phyloP scores from a whole-genome alignment of 2,797 vertebrate species.

The Clarias platycephalus region DNA sequence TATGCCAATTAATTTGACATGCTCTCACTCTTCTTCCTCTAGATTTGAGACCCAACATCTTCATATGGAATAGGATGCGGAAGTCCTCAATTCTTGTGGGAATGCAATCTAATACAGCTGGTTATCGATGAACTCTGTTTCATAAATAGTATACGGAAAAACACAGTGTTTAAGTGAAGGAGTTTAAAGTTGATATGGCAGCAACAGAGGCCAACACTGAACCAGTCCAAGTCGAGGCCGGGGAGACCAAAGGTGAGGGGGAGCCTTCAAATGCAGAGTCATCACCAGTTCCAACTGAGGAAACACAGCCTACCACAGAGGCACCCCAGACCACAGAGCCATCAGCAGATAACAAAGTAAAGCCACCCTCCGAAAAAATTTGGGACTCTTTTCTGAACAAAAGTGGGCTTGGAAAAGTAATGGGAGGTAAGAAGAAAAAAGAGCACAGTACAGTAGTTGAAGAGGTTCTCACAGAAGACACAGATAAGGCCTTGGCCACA shows the following conservation, averaged over 20 bases:
- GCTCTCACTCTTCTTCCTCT: conserved; percentile 37
- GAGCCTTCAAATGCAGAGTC: conserved; percentile 62
- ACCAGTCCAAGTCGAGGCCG: conserved; percentile 67
- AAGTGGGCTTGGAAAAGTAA: conserved; percentile 80
- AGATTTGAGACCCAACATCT: conserved; percentile 52
- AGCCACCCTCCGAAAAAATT: conserved; percentile 67
- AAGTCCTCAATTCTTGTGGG: conserved; percentile 64
- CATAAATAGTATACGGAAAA: conserved; percentile 62
- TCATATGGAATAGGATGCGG: conserved; percentile 73
- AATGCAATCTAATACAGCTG: conserved; percentile 57
- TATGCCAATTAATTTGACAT: conserved; percentile 35
- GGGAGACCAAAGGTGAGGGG: conserved; percentile 67
- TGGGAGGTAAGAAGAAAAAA: conserved; percentile 77
- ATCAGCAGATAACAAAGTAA: conserved; percentile 65
- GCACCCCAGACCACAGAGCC: conserved; percentile 51
- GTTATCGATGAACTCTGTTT: conserved; percentile 74
- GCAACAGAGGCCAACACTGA: conserved; percentile 70
- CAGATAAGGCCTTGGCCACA: conserved; percentile 49
- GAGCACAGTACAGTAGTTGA: conserved; percentile 60
- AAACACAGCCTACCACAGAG: conserved; percentile 62
- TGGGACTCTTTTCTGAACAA: conserved; percentile 80
- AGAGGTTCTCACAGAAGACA: conserved; percentile 47
- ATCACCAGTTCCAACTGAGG: conserved; percentile 43
- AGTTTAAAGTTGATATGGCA: conserved; percentile 70
- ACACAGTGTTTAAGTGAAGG: conserved; percentile 54